phyloP scores from a whole-genome alignment of 2,888 invertebrate species.

The Cerastis leucographa region DNA sequence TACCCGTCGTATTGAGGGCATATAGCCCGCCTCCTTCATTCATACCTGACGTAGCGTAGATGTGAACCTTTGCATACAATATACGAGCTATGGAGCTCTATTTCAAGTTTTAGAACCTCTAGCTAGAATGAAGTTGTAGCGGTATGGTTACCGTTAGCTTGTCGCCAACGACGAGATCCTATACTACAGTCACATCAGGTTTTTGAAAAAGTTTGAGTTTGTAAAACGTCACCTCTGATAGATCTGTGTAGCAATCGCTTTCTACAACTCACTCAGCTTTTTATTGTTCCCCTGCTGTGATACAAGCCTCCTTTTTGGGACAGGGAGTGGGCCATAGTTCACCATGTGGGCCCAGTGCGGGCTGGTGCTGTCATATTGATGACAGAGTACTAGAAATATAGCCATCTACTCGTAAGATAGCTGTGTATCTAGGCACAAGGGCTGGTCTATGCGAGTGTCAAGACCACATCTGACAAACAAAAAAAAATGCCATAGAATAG shows the following conservation, averaged over 20 bases:
- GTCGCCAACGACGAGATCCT: conserved; percentile 7
- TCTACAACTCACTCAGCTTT: neutral
- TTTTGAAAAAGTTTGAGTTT: neutral
- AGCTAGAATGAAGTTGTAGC: conserved; percentile 34
- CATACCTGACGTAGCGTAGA: conserved; percentile 63
- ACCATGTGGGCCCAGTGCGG: neutral
- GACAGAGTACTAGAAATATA: neutral
- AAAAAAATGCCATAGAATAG: neutral
- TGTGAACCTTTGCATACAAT: conserved; percentile 63
- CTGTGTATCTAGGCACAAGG: neutral
- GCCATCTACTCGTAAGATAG: neutral
- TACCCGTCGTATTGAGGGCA: conserved; percentile 77
- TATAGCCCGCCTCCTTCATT: conserved; percentile 74
- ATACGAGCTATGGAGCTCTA: conserved; percentile 31
- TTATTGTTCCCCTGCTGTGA: neutral
- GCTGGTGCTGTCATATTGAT: neutral
- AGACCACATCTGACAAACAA: neutral
- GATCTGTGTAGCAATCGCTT: neutral
- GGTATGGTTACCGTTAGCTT: conserved; percentile 19
- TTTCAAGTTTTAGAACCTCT: conserved; percentile 42
- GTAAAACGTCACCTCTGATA: neutral
- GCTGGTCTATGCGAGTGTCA: neutral
- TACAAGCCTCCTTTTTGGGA: neutral
- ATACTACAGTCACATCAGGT: neutral
- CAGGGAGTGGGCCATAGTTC: neutral